phyloP scores from a whole-genome alignment of 2,888 invertebrate species.

The Lissonota sp. region DNA sequence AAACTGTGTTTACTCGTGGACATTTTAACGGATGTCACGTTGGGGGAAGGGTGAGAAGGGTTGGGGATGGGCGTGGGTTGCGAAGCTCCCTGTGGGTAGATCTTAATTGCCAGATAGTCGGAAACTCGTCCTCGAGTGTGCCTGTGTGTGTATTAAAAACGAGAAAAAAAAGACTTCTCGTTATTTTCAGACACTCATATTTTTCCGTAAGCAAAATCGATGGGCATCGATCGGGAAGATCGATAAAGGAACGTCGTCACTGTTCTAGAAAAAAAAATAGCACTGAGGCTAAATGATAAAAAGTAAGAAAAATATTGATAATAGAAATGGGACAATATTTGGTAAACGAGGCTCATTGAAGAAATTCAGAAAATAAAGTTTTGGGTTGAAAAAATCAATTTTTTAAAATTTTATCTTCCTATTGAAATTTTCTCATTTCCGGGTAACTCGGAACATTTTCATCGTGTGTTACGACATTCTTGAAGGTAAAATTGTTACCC shows the following conservation, averaged over 20 bases:
- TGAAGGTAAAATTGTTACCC: background rate
- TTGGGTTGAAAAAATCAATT: background rate
- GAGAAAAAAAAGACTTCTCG: slow-evolving; percentile 24
- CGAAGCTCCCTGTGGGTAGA: slow-evolving; percentile 67
- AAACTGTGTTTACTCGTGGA: slow-evolving; percentile 55
- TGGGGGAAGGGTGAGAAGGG: slow-evolving; percentile 4
- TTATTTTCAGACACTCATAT: background rate
- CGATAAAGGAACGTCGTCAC: slow-evolving; percentile 11
- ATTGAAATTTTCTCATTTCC: background rate
- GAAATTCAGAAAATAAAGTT: background rate
- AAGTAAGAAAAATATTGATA: background rate
- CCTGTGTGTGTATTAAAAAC: slow-evolving; percentile 44
- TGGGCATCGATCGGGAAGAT: slow-evolving; percentile 46
- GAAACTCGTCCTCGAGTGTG: slow-evolving; percentile 49
- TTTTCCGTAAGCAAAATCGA: slow-evolving; percentile 41
- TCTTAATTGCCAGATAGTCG: slow-evolving; percentile 80
- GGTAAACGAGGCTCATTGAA: too few relatives aligned
- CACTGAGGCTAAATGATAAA: background rate
- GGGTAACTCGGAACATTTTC: slow-evolving; percentile 5
- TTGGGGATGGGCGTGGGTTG: slow-evolving; percentile 51
- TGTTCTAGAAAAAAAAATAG: background rate
- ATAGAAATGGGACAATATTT: background rate
- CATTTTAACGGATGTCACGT: slow-evolving; percentile 62
- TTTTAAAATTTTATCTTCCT: too few relatives aligned
- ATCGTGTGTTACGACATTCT: background rate